Conservation (phyloP, 2,113 vertebrate species). For the Nicator chloris region DNA sequence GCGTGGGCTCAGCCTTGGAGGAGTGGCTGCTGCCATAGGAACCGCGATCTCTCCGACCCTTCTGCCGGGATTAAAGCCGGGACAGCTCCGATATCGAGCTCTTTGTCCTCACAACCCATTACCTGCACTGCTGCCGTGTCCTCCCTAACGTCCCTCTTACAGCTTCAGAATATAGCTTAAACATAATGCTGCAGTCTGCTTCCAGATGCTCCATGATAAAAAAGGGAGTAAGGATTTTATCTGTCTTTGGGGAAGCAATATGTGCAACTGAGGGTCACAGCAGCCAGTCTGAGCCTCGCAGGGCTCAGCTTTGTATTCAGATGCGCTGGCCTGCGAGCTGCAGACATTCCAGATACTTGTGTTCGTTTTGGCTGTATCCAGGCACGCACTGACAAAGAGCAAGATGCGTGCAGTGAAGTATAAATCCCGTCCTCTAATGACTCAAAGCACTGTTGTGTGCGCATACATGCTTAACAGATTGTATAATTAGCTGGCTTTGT, state of each 20-base stretch:
- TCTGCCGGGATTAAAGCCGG: background rate
- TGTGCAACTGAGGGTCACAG: background rate
- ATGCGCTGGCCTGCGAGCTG: constrained; percentile 17
- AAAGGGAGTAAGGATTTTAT: background rate
- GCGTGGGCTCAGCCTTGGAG: rapidly evolving
- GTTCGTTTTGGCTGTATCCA: constrained; percentile 56
- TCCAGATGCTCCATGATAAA: background rate
- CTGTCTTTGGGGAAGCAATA: background rate
- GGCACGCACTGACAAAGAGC: constrained; percentile 59
- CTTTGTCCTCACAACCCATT: background rate
- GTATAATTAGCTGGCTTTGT: constrained; percentile 60
- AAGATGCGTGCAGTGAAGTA: constrained; percentile 66
- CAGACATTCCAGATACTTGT: constrained; percentile 63
- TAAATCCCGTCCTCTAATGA: constrained; percentile 55
- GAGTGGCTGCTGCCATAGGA: constrained; percentile 28
- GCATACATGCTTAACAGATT: constrained; percentile 53
- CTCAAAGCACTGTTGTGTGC: constrained; percentile 32
- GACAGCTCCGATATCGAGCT: rapidly evolving
- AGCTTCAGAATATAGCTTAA: background rate
- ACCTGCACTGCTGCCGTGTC: background rate
- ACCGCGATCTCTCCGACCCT: background rate
- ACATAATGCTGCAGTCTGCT: background rate
- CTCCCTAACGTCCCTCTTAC: background rate
- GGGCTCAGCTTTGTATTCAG: constrained; percentile 54
- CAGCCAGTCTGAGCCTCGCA: background rate